phyloP scores from a whole-genome alignment of 2,113 vertebrate species.

The Hemichromis elongatus region DNA sequence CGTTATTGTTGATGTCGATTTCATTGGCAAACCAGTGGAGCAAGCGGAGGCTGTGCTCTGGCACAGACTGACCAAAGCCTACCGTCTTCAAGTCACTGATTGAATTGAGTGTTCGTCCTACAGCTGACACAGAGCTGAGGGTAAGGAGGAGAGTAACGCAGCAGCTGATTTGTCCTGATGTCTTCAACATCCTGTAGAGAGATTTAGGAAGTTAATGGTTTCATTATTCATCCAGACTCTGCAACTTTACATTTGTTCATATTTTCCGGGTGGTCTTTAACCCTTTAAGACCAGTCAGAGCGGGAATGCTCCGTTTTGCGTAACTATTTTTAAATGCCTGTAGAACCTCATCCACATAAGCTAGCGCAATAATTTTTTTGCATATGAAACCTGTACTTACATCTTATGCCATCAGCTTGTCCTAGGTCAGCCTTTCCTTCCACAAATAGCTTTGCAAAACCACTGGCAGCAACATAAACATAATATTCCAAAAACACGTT shows the following conservation, averaged over 20 bases:
- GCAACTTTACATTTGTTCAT: neutral
- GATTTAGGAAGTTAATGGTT: neutral
- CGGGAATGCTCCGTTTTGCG: too few species aligned
- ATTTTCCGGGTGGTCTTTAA: neutral
- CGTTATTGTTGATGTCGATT: neutral
- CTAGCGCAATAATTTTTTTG: too few species aligned
- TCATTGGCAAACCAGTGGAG: slow-evolving; percentile 61
- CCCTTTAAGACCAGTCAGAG: too few species aligned
- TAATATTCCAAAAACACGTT: too few species aligned
- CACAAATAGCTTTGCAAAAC: too few species aligned
- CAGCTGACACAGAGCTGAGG: slow-evolving; percentile 2
- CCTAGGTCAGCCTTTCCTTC: too few species aligned
- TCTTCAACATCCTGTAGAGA: slow-evolving; percentile 25
- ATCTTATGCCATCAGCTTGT: too few species aligned
- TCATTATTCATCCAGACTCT: neutral
- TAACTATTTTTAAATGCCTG: too few species aligned
- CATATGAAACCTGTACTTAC: too few species aligned
- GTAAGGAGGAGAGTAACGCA: neutral
- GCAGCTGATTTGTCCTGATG: neutral
- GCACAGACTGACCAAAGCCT: slow-evolving; percentile 22
- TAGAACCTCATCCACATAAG: too few species aligned
- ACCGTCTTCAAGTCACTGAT: slow-evolving; percentile 34
- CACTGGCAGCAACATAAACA: too few species aligned
- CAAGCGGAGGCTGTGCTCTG: slow-evolving; percentile 35
- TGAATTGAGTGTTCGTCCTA: neutral